Conservation (phyloP, 37 sponge, comb jelly and placozoan species). For the Hexactinellida sp. region DNA sequence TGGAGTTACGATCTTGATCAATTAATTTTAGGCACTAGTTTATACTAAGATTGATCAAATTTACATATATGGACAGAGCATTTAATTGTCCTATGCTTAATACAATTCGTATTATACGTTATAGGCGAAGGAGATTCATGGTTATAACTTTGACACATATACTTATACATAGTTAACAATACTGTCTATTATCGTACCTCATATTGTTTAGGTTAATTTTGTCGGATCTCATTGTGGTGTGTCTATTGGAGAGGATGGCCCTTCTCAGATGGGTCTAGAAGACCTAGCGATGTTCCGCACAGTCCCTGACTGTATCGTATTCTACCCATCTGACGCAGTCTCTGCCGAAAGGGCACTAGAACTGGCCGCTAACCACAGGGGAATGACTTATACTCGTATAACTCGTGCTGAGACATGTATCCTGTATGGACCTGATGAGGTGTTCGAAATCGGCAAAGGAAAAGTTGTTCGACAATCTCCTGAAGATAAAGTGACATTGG, state of each 20-base stretch:
- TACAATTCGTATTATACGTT: too few species aligned
- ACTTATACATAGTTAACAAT: too few species aligned
- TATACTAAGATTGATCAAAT: too few species aligned
- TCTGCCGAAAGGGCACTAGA: slow-evolving; percentile 89
- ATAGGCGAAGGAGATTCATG: too few species aligned
- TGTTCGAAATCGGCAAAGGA: slow-evolving; percentile 91
- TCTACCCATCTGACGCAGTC: slow-evolving; percentile 95
- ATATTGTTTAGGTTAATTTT: slow-evolving; percentile 50
- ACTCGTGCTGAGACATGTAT: slow-evolving; percentile 71
- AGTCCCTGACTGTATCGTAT: slow-evolving; percentile 64
- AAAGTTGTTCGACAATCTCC: slow-evolving; percentile 63
- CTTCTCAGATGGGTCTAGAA: slow-evolving; percentile 98
- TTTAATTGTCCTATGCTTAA: too few species aligned
- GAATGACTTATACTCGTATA: slow-evolving; percentile 88
- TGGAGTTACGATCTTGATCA: too few species aligned
- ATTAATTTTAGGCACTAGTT: too few species aligned
- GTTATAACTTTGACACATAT: too few species aligned
- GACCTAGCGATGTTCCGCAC: slow-evolving; percentile 94
- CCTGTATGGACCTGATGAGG: slow-evolving; percentile 73
- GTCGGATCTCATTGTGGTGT: slow-evolving; percentile 88
- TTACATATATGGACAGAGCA: too few species aligned
- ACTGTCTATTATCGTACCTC: too few species aligned
- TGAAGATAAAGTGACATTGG: slow-evolving; percentile 75
- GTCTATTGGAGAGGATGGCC: slow-evolving; percentile 97
- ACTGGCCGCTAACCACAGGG: slow-evolving; percentile 80